phyloP scores from a whole-genome alignment of 2,888 invertebrate genomes.

The Cordylochernes scorpioides region DNA sequence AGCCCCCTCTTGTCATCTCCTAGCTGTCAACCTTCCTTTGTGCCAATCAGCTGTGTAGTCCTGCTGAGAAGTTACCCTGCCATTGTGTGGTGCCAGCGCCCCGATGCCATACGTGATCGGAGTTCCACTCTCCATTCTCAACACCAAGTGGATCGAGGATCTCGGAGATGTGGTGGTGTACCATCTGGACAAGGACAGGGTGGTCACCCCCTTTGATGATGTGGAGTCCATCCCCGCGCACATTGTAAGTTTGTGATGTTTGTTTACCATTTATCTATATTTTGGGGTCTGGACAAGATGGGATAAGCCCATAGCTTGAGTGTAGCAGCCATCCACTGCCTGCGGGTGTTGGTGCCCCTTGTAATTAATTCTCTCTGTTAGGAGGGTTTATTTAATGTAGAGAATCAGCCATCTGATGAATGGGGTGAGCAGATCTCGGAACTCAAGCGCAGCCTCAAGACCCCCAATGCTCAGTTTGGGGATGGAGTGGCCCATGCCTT shows the following conservation, averaged over 20 bases:
- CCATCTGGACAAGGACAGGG: constrained; percentile 65
- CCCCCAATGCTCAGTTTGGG: constrained; percentile 46
- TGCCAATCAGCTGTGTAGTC: too few species aligned
- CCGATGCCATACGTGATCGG: constrained; percentile 97
- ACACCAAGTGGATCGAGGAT: constrained; percentile 27
- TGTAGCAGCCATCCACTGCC: too few species aligned
- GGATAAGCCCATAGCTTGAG: too few species aligned
- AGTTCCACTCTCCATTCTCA: constrained; percentile 41
- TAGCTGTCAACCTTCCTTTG: too few species aligned
- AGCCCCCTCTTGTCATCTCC: too few species aligned
- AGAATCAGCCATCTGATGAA: too few species aligned
- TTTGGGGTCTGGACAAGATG: too few species aligned
- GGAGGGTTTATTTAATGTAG: too few species aligned
- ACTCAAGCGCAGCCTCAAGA: constrained; percentile 45
- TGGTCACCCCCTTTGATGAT: constrained; percentile 69
- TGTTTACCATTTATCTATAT: too few species aligned
- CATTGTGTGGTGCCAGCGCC: constrained; percentile 37
- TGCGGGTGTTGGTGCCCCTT: too few species aligned
- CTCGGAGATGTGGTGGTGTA: constrained; percentile 79
- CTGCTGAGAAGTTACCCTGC: too few species aligned
- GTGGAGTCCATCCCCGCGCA: constrained; percentile 62
- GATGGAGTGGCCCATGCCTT: constrained; percentile 83
- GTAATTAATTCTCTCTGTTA: too few species aligned
- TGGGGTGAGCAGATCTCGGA: constrained; percentile 43
- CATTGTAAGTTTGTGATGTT: constrained; percentile 52